Base-by-base conservation (phyloP, 2,888 invertebrate genomes). In the Copidosoma aretas region DNA sequence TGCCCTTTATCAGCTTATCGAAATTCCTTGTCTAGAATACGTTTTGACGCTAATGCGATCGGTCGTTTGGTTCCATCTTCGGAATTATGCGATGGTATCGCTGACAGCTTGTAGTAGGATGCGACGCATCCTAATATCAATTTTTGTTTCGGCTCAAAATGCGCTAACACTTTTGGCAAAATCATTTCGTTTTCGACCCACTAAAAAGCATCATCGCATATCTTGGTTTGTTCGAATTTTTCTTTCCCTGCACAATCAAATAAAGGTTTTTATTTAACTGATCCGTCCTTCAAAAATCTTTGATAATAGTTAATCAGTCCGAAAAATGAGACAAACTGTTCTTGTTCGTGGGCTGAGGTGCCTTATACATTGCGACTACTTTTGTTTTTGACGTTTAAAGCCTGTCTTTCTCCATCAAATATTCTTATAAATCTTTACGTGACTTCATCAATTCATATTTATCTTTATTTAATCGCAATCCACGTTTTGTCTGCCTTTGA, bases 381-480 rank as follows among this genome's bases (percentile, higher is more conserved):
- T 32, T 32, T 8, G 32, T 32, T 32, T 32, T 32, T 8, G 8
- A 32, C 8, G 3, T 32, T 12, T 64, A 56, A 17, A 78, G 70
- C 17, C 77, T 76, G n/a, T 75, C 51, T 60, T 70, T 72, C 58
- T 75, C 72, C 0, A 63, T 73, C 3, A 67, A 52, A 51, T 75
- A 76, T 1, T 76, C 77, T 32, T 78, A 70, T 41, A 76, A 75
- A 43, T 74, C 68, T 10, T 78, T 64, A n/a, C 63, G 52, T 1
- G 68, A 57, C 53, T 74, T 32, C 19, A 77, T 59, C 65, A 79
- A 75, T 22, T 72, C 49, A 63, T 75, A 78, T 65, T 53, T 53
- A 54, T 46, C 60, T 10, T 22, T 64, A 19, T 72, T 73, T 32
- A 77, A 61, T 15, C 71, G 68, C 41, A 72, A 73, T 32, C 8